These are phyloP conservation scores for Capitella teleta DNA, from an alignment of 1,140 invertebrate species.

Conservation along the genomic window DNA sequence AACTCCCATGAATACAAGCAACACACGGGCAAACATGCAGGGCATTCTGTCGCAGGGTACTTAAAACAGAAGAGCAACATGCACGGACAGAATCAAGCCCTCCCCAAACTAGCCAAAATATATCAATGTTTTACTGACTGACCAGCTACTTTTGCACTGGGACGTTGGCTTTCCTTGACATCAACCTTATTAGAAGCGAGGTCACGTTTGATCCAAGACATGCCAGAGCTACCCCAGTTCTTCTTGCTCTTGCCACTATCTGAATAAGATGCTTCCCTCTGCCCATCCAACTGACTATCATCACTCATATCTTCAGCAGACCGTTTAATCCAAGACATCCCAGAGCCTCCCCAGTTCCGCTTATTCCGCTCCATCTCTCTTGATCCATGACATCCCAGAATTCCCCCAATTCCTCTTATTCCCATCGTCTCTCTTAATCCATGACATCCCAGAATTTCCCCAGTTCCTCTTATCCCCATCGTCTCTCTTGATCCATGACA, in stretches of 20 bases:
- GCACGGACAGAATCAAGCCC: too few relatives aligned
- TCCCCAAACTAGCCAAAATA: too few relatives aligned
- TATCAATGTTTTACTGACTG: too few relatives aligned
- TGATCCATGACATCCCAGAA: background rate
- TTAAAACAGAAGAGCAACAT: too few relatives aligned
- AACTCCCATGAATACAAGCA: too few relatives aligned
- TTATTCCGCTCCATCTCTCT: background rate
- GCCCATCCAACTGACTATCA: too few relatives aligned
- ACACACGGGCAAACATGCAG: too few relatives aligned
- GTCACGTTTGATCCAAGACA: constrained; percentile 7
- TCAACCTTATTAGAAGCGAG: too few relatives aligned
- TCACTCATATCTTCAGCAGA: background rate
- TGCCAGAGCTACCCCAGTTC: constrained; percentile 4
- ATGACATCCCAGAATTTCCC: constrained; percentile 5
- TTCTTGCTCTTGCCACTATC: background rate
- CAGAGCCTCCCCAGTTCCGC: background rate
- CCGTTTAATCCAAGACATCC: constrained; percentile 6
- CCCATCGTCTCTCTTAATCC: constrained; percentile 4
- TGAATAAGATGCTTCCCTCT: too few relatives aligned
- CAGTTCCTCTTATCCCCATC: constrained; percentile 8
- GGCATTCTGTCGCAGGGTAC: too few relatives aligned
- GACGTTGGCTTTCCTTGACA: too few relatives aligned
- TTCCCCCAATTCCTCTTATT: constrained; percentile 1
- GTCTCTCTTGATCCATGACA: constrained; percentile 2
- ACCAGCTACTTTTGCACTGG: too few relatives aligned